Evolutionary conservation across 2,797 vertebrate species (phyloP).

Genomic region (Chlorospingus semifuscus): DNA sequence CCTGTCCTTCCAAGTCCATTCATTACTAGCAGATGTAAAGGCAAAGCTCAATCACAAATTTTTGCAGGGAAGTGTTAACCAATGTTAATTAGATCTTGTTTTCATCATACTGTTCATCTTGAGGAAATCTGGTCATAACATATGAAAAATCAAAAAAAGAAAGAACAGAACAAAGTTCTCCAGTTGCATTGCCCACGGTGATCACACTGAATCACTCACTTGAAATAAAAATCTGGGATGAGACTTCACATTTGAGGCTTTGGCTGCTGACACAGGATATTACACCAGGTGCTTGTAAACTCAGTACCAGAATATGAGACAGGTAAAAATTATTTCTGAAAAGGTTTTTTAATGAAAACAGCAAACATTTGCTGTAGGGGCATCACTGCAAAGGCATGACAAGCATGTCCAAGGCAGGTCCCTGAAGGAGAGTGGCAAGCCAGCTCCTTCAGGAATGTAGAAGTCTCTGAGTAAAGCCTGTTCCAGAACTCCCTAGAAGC

Average conservation of each 20-base stretch:
- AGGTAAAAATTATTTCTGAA: not conserved
- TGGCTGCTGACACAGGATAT: not conserved
- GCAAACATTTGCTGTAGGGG: accelerated
- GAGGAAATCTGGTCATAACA: not conserved
- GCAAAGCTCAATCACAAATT: not conserved
- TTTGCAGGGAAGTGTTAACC: not conserved
- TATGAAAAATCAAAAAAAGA: not conserved
- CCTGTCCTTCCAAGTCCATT: no score
- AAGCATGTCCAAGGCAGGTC: not conserved
- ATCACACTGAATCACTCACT: not conserved
- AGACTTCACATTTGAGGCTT: not conserved
- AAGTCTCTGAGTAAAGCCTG: not conserved
- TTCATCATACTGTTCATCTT: not conserved
- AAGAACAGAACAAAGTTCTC: not conserved
- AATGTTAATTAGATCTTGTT: not conserved
- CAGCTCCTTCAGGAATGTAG: not conserved
- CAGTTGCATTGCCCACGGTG: not conserved
- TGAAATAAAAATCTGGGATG: not conserved
- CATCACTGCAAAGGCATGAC: not conserved
- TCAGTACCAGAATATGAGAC: not conserved
- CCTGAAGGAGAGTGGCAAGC: not conserved
- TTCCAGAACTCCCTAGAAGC: not conserved
- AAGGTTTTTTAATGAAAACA: not conserved
- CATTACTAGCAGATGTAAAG: not conserved
- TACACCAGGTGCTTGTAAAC: not conserved